A percentile compares a stretch with the other conserved stretches of the same genome.
phyloP scores from a whole-genome alignment of 2,888 invertebrate species.

The Hydroisotoma schaefferi region DNA sequence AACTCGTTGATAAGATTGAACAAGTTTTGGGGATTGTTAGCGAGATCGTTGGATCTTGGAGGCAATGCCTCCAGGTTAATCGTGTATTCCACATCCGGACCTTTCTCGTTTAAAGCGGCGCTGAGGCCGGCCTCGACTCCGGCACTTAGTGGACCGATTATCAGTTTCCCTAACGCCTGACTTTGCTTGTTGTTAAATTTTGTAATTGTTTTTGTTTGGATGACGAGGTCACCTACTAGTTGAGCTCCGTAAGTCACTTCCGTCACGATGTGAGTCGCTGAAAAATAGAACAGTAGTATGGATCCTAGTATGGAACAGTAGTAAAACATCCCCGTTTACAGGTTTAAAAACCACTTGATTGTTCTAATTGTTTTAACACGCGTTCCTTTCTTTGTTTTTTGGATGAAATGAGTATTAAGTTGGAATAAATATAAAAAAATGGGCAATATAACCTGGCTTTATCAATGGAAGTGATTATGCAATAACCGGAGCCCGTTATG shows the following conservation, averaged over 20 bases:
- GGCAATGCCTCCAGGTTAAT: background rate
- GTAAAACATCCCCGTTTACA: too few species aligned
- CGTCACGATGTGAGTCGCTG: conserved; percentile 8
- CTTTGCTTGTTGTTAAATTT: background rate
- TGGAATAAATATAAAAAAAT: too few species aligned
- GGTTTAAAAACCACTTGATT: too few species aligned
- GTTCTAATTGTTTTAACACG: too few species aligned
- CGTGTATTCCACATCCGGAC: background rate
- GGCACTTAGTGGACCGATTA: background rate
- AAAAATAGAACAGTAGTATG: too few species aligned
- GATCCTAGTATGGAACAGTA: too few species aligned
- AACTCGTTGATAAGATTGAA: background rate
- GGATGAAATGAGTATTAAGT: too few species aligned
- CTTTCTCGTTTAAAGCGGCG: background rate
- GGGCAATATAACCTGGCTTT: too few species aligned
- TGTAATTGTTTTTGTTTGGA: background rate
- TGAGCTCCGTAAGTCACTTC: background rate
- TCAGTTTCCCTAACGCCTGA: background rate
- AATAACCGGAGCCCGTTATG: too few species aligned
- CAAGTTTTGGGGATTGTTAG: background rate
- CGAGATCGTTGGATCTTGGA: too few species aligned
- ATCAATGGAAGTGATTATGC: too few species aligned
- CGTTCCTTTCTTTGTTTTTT: too few species aligned
- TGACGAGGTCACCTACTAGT: background rate
- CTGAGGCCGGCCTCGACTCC: background rate